phyloP scores from a whole-genome alignment of 2,113 vertebrate species.

The Perca fluviatilis region DNA sequence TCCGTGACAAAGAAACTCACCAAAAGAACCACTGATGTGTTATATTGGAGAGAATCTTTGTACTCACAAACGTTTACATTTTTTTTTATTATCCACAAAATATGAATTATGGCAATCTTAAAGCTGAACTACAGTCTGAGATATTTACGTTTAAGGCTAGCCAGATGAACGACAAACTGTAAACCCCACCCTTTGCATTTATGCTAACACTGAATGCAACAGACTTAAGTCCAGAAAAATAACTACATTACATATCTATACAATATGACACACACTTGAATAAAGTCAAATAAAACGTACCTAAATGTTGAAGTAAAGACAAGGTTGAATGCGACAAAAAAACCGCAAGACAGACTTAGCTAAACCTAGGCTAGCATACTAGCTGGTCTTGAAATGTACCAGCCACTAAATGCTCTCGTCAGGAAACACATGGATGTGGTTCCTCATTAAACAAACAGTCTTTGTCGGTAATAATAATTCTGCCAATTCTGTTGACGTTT shows the following conservation, averaged over 20 bases:
- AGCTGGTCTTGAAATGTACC: constrained; percentile 4
- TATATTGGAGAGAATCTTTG: too few species aligned
- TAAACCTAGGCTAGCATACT: constrained; percentile 27
- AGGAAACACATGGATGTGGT: constrained; percentile 45
- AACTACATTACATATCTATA: not conserved
- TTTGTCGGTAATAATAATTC: not conserved
- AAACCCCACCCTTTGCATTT: constrained; percentile 5
- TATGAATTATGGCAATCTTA: accelerated
- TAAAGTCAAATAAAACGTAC: constrained; percentile 2
- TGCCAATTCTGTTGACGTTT: not conserved
- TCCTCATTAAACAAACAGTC: constrained; percentile 15
- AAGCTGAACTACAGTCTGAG: not conserved
- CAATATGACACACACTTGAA: not conserved
- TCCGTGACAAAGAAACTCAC: not conserved
- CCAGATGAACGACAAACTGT: not conserved
- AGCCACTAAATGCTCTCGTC: constrained; percentile 44
- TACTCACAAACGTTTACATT: not conserved
- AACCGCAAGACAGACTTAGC: not conserved
- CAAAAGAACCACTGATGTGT: too few species aligned
- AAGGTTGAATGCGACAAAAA: not conserved
- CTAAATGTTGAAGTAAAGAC: not conserved
- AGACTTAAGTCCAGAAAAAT: not conserved
- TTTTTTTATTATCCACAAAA: not conserved
- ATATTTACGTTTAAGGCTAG: not conserved
- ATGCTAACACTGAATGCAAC: constrained; percentile 10